phyloP scores from a whole-genome alignment of 2,888 invertebrate genomes.

The Caenorhabditis sinica region DNA sequence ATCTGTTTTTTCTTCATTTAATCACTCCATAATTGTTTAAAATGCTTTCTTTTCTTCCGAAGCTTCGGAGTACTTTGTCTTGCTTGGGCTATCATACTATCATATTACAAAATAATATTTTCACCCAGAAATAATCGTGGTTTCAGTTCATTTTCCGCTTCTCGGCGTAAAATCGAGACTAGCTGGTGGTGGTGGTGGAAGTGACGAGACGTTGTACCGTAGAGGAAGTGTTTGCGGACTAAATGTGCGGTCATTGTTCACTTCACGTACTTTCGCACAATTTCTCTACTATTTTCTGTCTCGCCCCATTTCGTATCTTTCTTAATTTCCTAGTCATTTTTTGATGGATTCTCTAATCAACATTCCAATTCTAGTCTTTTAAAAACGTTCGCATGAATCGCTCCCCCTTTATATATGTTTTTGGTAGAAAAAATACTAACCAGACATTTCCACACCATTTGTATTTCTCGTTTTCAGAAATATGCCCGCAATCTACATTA shows the following conservation, averaged over 20 bases:
- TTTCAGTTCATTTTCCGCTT: slow-evolving; percentile 67
- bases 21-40: too few species aligned
- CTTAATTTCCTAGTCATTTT: slow-evolving; percentile 42
- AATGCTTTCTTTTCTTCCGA: too few species aligned
- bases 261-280: slow-evolving; percentile 64
- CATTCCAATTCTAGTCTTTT: slow-evolving; percentile 37
- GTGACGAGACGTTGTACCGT: slow-evolving; percentile 49
- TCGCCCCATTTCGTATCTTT: slow-evolving; percentile 24
- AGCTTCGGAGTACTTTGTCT: background rate
- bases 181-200: slow-evolving; percentile 41
- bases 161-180: slow-evolving; percentile 44
- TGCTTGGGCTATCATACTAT: background rate
- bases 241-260: slow-evolving; percentile 67
- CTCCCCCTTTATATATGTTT: background rate
- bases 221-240: slow-evolving; percentile 63
- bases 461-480: slow-evolving; percentile 51
- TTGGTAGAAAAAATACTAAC: background rate
- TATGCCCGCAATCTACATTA: slow-evolving; percentile 62
- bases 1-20: too few species aligned
- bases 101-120: background rate
- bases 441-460: background rate
- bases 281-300: slow-evolving; percentile 11
- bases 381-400: slow-evolving; percentile 21
- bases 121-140: slow-evolving; percentile 26
- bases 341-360: slow-evolving; percentile 35